Evolutionary conservation across 2,113 vertebrate genomes (phyloP).

Genomic region (Protomyctophum bolini): DNA sequence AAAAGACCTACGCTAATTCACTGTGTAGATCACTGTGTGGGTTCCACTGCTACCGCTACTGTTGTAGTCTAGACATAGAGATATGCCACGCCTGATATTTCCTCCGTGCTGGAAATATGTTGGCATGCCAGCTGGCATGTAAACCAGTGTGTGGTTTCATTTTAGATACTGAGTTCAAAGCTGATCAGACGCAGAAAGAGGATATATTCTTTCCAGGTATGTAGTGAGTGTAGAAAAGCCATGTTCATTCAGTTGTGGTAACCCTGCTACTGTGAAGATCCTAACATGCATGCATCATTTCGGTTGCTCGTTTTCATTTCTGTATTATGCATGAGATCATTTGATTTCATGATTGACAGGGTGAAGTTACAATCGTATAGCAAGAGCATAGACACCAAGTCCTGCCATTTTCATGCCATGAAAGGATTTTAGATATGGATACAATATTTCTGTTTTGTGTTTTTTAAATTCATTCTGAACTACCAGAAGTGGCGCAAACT

Average conservation of each 20-base stretch:
- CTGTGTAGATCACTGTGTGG: neutral
- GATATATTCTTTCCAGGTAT: slow-evolving; percentile 61
- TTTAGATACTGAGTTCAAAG: slow-evolving; percentile 73
- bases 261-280: slow-evolving; percentile 8
- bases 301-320: slow-evolving; percentile 28
- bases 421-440: slow-evolving; percentile 17
- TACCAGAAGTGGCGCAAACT: neutral
- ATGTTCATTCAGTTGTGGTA: slow-evolving; percentile 3
- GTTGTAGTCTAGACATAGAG: slow-evolving; percentile 12
- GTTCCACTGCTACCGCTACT: neutral
- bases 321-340: slow-evolving; percentile 30
- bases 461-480: neutral
- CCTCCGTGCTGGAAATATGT: slow-evolving; percentile 45
- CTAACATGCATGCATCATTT: slow-evolving; percentile 64
- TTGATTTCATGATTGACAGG: slow-evolving; percentile 17
- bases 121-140: slow-evolving; percentile 49
- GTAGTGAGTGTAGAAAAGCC: slow-evolving; percentile 51
- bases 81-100: slow-evolving; percentile 25
- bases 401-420: neutral
- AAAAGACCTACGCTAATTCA: neutral
- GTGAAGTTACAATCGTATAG: neutral
- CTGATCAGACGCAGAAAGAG: slow-evolving; percentile 59
- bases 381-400: neutral
- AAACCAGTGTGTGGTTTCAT: slow-evolving; percentile 70
- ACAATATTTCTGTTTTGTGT: neutral